Evolutionary conservation across 2,888 invertebrate genomes (phyloP).

Genomic region (Branchinecta sandiegonensis): DNA sequence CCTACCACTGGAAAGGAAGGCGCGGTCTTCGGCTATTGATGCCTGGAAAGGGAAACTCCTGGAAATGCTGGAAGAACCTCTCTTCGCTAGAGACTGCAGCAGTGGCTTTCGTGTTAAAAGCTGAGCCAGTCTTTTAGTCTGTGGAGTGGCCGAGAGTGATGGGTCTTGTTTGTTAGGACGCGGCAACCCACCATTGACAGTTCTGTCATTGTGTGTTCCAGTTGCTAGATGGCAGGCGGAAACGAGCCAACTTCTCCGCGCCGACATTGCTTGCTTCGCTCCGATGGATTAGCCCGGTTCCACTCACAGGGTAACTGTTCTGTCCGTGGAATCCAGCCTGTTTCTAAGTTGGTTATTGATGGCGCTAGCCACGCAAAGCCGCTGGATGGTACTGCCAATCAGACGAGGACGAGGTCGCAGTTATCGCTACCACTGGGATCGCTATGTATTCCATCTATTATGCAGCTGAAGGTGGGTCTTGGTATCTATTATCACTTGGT

Average conservation of each 20-base stretch:
- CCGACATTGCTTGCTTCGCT: conserved; percentile 7
- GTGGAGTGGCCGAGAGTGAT: no score
- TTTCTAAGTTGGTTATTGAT: conserved; percentile 4
- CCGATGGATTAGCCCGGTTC: not conserved
- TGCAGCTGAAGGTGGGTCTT: not conserved
- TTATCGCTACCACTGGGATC: not conserved
- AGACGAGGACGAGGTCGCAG: not conserved
- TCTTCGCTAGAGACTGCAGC: no score
- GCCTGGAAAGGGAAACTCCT: no score
- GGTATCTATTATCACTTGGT: no score
- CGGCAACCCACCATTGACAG: no score
- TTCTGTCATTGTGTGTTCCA: no score
- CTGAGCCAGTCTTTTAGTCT: no score
- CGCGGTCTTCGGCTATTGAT: no score
- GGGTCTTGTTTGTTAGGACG: no score
- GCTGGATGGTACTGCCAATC: not conserved
- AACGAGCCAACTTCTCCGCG: conserved; percentile 8
- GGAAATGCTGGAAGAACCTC: no score
- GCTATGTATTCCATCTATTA: conserved; percentile 4
- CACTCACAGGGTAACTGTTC: conserved; percentile 7
- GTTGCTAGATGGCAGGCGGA: not conserved
- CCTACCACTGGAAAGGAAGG: no score
- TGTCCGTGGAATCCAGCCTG: not conserved
- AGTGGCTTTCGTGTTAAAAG: no score
- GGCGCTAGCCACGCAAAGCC: not conserved